A percentile compares a stretch with the other conserved stretches of the same genome.
Evolutionary conservation across 1,140 invertebrate genomes (phyloP).

Genomic region (Drosophila funebris): DNA sequence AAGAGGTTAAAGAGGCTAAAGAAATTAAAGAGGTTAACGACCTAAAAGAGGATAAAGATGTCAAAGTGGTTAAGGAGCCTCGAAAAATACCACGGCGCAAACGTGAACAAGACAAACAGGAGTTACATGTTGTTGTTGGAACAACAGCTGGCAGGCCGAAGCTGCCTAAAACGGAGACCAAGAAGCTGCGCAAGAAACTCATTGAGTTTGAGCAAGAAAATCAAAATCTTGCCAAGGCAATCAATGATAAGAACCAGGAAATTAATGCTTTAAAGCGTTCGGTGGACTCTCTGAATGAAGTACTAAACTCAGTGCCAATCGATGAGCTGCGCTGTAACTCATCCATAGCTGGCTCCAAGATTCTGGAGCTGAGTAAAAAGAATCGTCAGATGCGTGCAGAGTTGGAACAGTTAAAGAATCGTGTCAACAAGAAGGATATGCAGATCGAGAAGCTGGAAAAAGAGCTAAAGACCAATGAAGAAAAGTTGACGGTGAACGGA

Average conservation of each 20-base stretch:
- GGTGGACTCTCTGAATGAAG: conserved; percentile 84
- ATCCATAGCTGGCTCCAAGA: conserved; percentile 85
- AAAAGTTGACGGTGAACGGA: conserved; percentile 38
- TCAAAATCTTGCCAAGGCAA: conserved; percentile 51
- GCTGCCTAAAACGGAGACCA: conserved; percentile 36
- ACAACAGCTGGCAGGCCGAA: conserved; percentile 38
- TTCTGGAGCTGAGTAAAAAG: conserved; percentile 86
- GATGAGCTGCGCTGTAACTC: conserved; percentile 85
- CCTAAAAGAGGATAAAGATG: background rate
- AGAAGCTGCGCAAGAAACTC: conserved; percentile 69
- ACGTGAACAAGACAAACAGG: conserved; percentile 26
- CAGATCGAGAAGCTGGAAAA: conserved; percentile 84
- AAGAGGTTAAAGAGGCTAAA: background rate
- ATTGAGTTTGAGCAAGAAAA: conserved; percentile 61
- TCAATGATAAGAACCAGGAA: conserved; percentile 84
- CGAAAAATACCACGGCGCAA: conserved; percentile 31
- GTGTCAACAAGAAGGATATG: conserved; percentile 73
- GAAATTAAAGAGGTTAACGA: background rate
- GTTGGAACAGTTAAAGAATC: conserved; percentile 84
- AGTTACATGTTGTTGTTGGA: conserved; percentile 45
- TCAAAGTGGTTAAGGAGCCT: background rate
- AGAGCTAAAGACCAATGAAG: conserved; percentile 73
- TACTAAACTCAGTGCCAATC: conserved; percentile 83
- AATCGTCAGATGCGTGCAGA: conserved; percentile 85
- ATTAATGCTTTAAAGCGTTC: conserved; percentile 84